A percentile compares a stretch with the other conserved stretches of the same genome.
Conservation (phyloP, 2,888 invertebrate species). For the Polia nebulosa region DNA sequence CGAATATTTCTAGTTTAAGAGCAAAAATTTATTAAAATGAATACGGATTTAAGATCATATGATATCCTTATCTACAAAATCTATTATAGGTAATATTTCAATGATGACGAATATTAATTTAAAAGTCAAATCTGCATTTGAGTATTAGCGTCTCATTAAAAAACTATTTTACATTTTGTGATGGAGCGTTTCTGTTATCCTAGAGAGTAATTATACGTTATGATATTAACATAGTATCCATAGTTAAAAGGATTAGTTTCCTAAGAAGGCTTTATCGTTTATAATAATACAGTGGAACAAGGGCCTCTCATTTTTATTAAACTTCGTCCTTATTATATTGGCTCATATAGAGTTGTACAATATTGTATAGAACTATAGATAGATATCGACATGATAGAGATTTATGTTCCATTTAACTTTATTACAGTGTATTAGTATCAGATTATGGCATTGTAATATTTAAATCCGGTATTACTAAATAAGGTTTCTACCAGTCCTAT, state of each 20-base stretch:
- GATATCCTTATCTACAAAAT: constrained; percentile 31
- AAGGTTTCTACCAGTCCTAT: neutral
- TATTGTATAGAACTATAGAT: constrained; percentile 16
- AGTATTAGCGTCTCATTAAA: constrained; percentile 50
- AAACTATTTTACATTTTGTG: constrained; percentile 52
- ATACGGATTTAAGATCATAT: neutral
- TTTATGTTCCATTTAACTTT: constrained; percentile 28
- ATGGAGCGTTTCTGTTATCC: constrained; percentile 44
- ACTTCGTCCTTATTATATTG: constrained; percentile 11
- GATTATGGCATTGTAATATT: constrained; percentile 23
- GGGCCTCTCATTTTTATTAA: constrained; percentile 40
- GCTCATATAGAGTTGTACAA: constrained; percentile 19
- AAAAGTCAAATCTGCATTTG: constrained; percentile 45
- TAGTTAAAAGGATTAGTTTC: constrained; percentile 51
- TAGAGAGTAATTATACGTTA: constrained; percentile 19
- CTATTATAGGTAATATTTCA: constrained; percentile 36
- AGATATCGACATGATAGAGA: constrained; percentile 32
- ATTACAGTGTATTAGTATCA: constrained; percentile 7
- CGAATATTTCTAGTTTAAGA: neutral
- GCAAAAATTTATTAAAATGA: constrained; percentile 16
- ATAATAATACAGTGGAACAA: constrained; percentile 32
- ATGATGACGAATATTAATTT: constrained; percentile 38
- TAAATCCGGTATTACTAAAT: constrained; percentile 23
- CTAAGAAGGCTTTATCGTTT: constrained; percentile 40
- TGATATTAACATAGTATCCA: constrained; percentile 52